These are phyloP conservation scores for Philotrypesis tridentata DNA, from an alignment of 1,140 invertebrate genomes.

Conservation along the genomic window DNA sequence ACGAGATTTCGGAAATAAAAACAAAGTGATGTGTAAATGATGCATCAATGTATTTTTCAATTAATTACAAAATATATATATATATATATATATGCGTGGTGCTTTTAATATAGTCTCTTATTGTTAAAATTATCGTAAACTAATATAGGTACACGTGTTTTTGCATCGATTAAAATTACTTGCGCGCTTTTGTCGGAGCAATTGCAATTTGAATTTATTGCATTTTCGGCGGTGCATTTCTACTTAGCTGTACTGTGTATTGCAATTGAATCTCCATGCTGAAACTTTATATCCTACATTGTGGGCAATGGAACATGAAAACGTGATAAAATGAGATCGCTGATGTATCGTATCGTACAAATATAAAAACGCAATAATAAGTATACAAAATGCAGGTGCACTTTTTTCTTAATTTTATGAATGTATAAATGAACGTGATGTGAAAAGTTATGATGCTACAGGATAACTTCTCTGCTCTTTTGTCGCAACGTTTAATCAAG, in stretches of 20 bases:
- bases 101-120: conserved; percentile 1
- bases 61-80: conserved; percentile 45
- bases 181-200: neutral
- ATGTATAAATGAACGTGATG: neutral
- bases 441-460: neutral
- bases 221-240: neutral
- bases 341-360: neutral
- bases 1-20: no score
- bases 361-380: neutral
- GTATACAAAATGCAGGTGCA: neutral
- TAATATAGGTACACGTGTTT: conserved; percentile 24
- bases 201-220: neutral
- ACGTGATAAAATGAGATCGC: conserved; percentile 25
- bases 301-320: neutral
- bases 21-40: neutral
- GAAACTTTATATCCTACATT: conserved; percentile 13
- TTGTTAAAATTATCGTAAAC: neutral
- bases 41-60: conserved; percentile 23
- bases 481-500: neutral
- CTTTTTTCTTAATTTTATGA: neutral
- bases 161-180: neutral
- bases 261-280: neutral
- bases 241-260: neutral
- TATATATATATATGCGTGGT: no score
- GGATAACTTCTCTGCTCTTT: conserved; percentile 11